A percentile compares a stretch with the other conserved stretches of the same genome.
Conservation (phyloP, 1,140 invertebrate genomes). For the Kradibia gibbosae region DNA sequence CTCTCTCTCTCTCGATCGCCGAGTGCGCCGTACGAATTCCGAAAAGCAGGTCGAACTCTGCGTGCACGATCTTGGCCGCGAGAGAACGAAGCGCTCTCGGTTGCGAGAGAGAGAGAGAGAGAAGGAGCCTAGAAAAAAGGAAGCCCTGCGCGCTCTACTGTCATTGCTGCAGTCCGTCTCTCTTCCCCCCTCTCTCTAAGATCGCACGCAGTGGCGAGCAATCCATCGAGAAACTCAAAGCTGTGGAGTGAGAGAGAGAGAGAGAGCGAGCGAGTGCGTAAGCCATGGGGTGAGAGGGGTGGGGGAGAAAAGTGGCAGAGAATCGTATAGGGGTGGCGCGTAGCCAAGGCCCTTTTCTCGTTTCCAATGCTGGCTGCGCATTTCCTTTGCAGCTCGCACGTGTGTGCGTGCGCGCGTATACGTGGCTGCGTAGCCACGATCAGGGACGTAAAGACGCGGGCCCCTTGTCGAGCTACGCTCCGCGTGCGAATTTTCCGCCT, state of each 20-base stretch:
- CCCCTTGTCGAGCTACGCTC: not conserved
- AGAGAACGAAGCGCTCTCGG: not conserved
- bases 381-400: not conserved
- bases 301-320: not conserved
- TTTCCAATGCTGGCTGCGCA: not conserved
- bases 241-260: conserved; percentile 9
- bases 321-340: conserved; percentile 10
- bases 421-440: not conserved
- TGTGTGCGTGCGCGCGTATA: not conserved
- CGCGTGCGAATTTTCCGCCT: conserved; percentile 44
- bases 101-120: not conserved
- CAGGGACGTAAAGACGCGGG: not conserved
- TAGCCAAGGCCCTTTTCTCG: conserved; percentile 7
- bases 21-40: conserved; percentile 42
- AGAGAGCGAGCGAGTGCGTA: not conserved
- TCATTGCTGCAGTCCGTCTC: not conserved
- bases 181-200: not conserved
- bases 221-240: not conserved
- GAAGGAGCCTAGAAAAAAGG: not conserved
- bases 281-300: conserved; percentile 7
- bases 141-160: not conserved
- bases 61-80: not conserved
- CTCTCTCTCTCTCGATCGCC: not conserved
- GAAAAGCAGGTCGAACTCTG: conserved; percentile 43
- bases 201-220: not conserved